phyloP scores from a whole-genome alignment of 2,888 invertebrate genomes.

The Platerodrilus igneus region DNA sequence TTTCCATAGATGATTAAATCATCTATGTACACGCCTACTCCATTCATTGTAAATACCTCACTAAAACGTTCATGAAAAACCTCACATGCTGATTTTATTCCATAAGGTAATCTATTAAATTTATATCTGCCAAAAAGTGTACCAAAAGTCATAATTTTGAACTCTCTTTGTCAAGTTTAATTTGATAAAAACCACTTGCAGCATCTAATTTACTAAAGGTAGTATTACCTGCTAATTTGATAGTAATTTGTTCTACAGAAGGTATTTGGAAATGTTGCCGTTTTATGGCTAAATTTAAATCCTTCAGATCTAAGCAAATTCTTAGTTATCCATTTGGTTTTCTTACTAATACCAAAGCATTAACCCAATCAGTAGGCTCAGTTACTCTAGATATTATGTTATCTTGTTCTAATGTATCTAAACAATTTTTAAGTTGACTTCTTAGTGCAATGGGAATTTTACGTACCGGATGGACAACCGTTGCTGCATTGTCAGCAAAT shows the following conservation, averaged over 20 bases:
- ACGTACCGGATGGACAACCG: constrained; percentile 21
- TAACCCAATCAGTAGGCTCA: constrained; percentile 10
- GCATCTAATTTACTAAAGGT: constrained; percentile 8
- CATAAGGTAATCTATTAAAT: too few species aligned
- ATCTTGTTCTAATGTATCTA: constrained; percentile 20
- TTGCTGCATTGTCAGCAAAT: constrained; percentile 13
- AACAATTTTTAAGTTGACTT: constrained; percentile 19
- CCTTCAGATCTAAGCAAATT: constrained; percentile 8
- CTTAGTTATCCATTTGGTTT: constrained; percentile 5
- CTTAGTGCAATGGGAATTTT: constrained; percentile 24
- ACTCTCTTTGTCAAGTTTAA: constrained; percentile 6
- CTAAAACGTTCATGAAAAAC: too few species aligned
- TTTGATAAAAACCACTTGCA: constrained; percentile 8
- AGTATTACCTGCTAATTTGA: constrained; percentile 1
- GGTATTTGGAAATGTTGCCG: constrained; percentile 11
- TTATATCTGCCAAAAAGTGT: too few species aligned
- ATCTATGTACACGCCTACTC: too few species aligned
- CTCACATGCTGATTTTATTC: too few species aligned
- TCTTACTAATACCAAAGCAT: constrained; percentile 5
- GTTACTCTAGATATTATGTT: constrained; percentile 24
- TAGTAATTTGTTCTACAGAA: constrained; percentile 4
- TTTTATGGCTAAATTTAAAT: constrained; percentile 11
- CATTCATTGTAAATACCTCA: too few species aligned
- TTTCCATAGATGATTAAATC: too few species aligned
- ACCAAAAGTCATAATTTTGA: too few species aligned